phyloP scores from a whole-genome alignment of 2,888 invertebrate genomes.

The Panorpa germanica region DNA sequence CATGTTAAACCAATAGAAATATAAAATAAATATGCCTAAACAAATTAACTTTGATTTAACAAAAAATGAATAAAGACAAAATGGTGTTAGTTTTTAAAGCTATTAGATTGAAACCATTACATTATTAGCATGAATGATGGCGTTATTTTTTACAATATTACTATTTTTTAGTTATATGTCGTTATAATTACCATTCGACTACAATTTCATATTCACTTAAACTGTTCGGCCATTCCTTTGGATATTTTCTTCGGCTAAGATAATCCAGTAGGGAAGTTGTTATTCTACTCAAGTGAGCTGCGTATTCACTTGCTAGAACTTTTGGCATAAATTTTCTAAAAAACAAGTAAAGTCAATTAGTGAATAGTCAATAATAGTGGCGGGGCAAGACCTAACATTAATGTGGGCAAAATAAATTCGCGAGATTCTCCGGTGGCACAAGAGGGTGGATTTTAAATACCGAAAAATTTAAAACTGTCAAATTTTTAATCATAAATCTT shows the following conservation, averaged over 20 bases:
- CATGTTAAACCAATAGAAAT: not conserved
- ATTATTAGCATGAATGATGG: too few relatives aligned
- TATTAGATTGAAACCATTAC: too few relatives aligned
- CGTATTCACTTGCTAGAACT: slow-evolving; percentile 72
- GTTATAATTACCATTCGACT: slow-evolving; percentile 60
- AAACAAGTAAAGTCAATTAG: slow-evolving; percentile 22
- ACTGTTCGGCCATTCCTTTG: slow-evolving; percentile 50
- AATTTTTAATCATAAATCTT: too few relatives aligned
- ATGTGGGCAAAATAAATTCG: too few relatives aligned
- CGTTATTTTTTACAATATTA: too few relatives aligned
- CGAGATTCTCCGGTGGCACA: too few relatives aligned
- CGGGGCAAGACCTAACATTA: too few relatives aligned
- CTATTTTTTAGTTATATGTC: too few relatives aligned
- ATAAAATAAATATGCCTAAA: not conserved
- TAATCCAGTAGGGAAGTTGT: slow-evolving; percentile 73
- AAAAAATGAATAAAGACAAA: not conserved
- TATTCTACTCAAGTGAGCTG: slow-evolving; percentile 61
- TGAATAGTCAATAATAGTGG: too few relatives aligned
- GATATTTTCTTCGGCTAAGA: slow-evolving; percentile 42
- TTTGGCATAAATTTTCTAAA: slow-evolving; percentile 79
- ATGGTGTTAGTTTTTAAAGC: not conserved
- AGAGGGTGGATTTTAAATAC: too few relatives aligned
- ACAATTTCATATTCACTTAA: slow-evolving; percentile 64
- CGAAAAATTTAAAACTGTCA: too few relatives aligned
- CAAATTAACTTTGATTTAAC: not conserved